Percentiles rank a stretch among this genome's conserved stretches.
Conservation (phyloP, 1,140 invertebrate genomes). For the Nephila pilipes region DNA sequence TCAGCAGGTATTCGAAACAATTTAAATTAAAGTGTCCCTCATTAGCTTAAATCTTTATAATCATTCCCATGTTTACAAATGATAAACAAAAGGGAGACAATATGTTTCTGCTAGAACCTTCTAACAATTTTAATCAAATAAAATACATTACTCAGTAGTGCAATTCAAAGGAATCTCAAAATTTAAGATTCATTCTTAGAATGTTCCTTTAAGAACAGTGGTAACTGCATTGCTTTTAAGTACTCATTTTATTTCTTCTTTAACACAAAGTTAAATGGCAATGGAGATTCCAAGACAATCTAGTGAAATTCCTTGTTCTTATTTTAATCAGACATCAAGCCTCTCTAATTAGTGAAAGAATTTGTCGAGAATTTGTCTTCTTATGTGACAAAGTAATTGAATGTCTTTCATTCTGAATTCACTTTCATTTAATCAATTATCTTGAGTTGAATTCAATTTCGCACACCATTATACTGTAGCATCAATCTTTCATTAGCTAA, state of each 20-base stretch:
- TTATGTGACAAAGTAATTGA: constrained; percentile 30
- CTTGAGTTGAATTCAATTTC: background rate
- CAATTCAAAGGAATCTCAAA: background rate
- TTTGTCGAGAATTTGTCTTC: background rate
- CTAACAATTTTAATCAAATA: background rate
- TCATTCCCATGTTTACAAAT: background rate
- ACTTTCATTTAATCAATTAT: constrained; percentile 44
- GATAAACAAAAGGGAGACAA: background rate
- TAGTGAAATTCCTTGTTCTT: background rate
- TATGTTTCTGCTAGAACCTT: background rate
- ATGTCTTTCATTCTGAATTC: constrained; percentile 3
- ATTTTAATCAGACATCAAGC: constrained; percentile 22
- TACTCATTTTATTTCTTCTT: background rate
- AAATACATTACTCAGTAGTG: background rate
- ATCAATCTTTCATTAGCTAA: background rate
- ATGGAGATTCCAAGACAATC: background rate
- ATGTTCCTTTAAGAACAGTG: too few relatives aligned
- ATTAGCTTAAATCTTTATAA: background rate
- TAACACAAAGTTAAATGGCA: background rate
- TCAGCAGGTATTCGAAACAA: constrained; percentile 1
- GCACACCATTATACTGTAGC: background rate
- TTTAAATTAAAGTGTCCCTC: background rate
- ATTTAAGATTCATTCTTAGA: background rate
- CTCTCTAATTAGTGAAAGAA: constrained; percentile 44
- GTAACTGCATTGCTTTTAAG: background rate